phyloP scores from a whole-genome alignment of 2,113 vertebrate genomes.

The Thalassarche chlororhynchos region DNA sequence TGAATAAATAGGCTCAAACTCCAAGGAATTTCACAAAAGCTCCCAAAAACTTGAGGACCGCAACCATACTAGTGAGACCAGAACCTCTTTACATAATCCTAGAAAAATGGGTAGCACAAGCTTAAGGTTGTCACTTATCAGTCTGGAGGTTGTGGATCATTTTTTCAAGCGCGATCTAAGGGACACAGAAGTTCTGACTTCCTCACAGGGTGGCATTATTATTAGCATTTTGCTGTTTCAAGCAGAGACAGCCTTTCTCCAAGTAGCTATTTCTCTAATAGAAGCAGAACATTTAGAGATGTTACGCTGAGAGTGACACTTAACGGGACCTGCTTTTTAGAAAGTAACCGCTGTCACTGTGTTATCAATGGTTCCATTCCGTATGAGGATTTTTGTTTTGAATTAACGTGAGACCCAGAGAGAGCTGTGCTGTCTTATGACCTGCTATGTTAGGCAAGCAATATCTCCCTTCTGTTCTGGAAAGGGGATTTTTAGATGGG shows the following conservation, averaged over 20 bases:
- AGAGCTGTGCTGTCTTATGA: neutral
- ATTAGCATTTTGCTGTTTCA: neutral
- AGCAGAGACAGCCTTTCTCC: neutral
- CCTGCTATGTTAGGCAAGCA: neutral
- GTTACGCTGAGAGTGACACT: neutral
- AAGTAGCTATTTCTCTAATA: neutral
- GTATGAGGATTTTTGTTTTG: neutral
- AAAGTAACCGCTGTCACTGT: neutral
- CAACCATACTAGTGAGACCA: neutral
- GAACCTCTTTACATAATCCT: neutral
- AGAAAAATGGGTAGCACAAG: neutral
- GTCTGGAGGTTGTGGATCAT: neutral
- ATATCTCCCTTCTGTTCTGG: neutral
- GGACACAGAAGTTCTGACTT: neutral
- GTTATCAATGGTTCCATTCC: neutral
- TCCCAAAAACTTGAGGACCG: neutral
- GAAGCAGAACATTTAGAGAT: neutral
- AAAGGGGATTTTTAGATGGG: neutral
- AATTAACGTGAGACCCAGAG: neutral
- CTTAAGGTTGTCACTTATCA: neutral
- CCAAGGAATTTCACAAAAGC: neutral
- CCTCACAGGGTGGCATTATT: accelerated
- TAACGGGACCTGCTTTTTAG: neutral
- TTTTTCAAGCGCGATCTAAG: neutral
- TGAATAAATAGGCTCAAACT: conserved; percentile 14